Base-by-base conservation (phyloP, 2,888 invertebrate genomes). In the Diarsia dahlii region DNA sequence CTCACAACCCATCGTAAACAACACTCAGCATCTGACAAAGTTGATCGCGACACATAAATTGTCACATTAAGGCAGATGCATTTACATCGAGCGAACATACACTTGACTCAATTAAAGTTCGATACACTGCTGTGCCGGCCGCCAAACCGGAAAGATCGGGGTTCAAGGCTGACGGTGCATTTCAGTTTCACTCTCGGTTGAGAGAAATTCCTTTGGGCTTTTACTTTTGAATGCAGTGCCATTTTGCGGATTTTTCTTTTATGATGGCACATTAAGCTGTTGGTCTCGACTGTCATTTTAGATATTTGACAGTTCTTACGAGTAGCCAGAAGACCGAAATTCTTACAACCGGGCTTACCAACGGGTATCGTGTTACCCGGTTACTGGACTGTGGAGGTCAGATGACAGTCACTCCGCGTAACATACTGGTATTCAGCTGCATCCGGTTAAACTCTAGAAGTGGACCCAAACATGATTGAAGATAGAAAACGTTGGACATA, bases 41-140 rank as follows among this genome's bases (percentile, higher is more conserved):
- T 78, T 84, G 81, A 84, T 84, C 75, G 52, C 60, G 20, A 76
- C 28, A 64, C 79, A 81, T 86, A 83, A 86, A 86, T 86, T 78
- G 78, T 81, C 80, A 71, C 72, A 80, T 86, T 86, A 85, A 78
- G 56, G 62, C 82, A 66, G 77, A 76, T 84, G 62, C 67, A 66
- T 82, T 80, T 63, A 68, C 71, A 67, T 74, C 50, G 58, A 73
- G 65, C 66, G 64, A 78, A 85, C 86, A 89, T 82, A 87, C 87
- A 88, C 89, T 89, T 89, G 89, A 89, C 89, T 89, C 84, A 79
- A 80, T 87, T 89, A 81, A 77, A 80, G 89, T 89, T 89, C 89
- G 88, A 81, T 82, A 80, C 82, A 60, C 87, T 72, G 80, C 74
- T 74, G 78, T 81, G 68, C 80, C 77, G 84, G 81, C 84, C 79